phyloP scores from a whole-genome alignment of 2,888 invertebrate genomes.

The Diarsia rubi region DNA sequence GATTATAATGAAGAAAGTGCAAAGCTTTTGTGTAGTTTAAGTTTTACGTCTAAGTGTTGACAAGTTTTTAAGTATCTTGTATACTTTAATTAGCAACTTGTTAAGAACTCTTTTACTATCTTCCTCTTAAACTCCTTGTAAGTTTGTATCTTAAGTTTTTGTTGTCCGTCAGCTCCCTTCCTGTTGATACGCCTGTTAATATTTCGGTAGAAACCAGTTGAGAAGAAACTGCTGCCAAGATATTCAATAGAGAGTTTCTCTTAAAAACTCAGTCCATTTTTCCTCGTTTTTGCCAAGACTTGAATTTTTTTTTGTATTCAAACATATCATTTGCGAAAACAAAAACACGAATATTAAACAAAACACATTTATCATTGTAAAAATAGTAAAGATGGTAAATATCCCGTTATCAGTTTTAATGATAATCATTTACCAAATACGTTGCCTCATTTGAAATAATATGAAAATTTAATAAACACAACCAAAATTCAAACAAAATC shows the following conservation, averaged over 20 bases:
- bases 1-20: slow-evolving; percentile 11
- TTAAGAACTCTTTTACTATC: slow-evolving; percentile 41
- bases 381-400: too few species aligned
- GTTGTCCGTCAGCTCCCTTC: background rate
- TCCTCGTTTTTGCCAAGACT: too few species aligned
- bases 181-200: background rate
- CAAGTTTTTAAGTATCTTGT: slow-evolving; percentile 60
- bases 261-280: too few species aligned
- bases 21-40: slow-evolving; percentile 24
- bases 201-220: background rate
- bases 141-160: slow-evolving; percentile 20
- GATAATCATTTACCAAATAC: too few species aligned
- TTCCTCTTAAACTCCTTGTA: slow-evolving; percentile 22
- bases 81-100: slow-evolving; percentile 51
- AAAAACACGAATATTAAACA: too few species aligned
- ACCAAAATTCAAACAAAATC: slow-evolving; percentile 34
- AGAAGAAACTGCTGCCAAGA: background rate
- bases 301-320: too few species aligned
- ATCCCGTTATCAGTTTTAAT: too few species aligned
- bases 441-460: background rate
- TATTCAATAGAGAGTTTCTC: background rate
- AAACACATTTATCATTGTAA: too few species aligned
- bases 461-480: slow-evolving; percentile 2
- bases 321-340: too few species aligned
- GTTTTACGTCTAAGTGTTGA: slow-evolving; percentile 42